Percentiles rank a stretch among this genome's conserved stretches.
These are phyloP conservation scores for Ptychochromis oligacanthus DNA, from an alignment of 2,113 vertebrate genomes.

Conservation along the genomic window DNA sequence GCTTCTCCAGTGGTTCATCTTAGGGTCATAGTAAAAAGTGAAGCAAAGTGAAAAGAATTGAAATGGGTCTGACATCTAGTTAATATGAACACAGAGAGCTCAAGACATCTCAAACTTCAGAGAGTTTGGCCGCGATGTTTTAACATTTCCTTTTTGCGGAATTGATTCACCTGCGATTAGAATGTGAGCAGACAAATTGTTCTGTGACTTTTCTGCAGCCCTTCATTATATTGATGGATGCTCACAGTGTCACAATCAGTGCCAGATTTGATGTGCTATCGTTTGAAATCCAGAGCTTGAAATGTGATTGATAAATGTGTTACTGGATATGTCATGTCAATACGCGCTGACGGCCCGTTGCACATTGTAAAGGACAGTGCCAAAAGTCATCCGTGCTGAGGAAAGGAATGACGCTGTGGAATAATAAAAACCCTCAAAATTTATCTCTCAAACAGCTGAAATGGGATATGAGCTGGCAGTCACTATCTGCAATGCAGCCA, in stretches of 20 bases:
- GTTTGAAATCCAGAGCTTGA: slow-evolving; percentile 48
- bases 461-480: slow-evolving; percentile 48
- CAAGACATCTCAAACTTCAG: slow-evolving; percentile 26
- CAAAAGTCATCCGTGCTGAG: slow-evolving; percentile 8
- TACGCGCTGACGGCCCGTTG: background rate
- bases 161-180: slow-evolving; percentile 56
- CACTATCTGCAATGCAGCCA: slow-evolving; percentile 56
- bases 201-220: slow-evolving; percentile 34
- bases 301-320: slow-evolving; percentile 62
- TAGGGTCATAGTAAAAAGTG: slow-evolving; percentile 30
- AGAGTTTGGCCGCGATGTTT: background rate
- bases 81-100: slow-evolving; percentile 20
- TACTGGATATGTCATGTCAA: slow-evolving; percentile 22
- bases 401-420: slow-evolving; percentile 22
- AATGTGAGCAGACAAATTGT: slow-evolving; percentile 40
- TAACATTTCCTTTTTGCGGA: background rate
- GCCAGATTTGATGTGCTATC: slow-evolving; percentile 52
- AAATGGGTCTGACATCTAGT: slow-evolving; percentile 31
- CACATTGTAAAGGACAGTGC: slow-evolving; percentile 18
- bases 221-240: slow-evolving; percentile 57
- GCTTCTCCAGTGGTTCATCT: slow-evolving; percentile 22
- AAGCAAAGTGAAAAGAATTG: slow-evolving; percentile 7
- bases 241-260: slow-evolving; percentile 55
- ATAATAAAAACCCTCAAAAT: slow-evolving; percentile 47
- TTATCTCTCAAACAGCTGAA: slow-evolving; percentile 30